phyloP scores from a whole-genome alignment of 1,140 invertebrate species.

The Zophobas morio region DNA sequence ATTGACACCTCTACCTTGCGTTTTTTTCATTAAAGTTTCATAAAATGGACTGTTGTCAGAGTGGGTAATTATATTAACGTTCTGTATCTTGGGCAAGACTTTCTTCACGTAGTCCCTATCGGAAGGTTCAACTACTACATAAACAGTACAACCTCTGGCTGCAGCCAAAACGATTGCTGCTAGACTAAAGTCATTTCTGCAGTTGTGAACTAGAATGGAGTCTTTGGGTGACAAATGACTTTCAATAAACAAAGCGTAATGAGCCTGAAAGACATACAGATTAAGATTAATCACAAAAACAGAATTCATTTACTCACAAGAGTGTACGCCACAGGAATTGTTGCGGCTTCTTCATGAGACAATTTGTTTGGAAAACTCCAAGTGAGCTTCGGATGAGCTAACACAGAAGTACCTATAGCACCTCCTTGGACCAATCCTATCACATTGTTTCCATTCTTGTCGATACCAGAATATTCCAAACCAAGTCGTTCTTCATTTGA shows the following conservation, averaged over 20 bases:
- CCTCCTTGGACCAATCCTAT: conserved; percentile 74
- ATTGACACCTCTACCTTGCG: conserved; percentile 91
- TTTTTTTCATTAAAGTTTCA: conserved; percentile 85
- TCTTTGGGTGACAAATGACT: conserved; percentile 6
- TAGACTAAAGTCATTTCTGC: neutral
- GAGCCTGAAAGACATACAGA: conserved; percentile 15
- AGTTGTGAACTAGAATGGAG: conserved; percentile 9
- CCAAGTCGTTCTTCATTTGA: conserved; percentile 67
- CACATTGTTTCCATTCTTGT: conserved; percentile 13
- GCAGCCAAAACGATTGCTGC: neutral
- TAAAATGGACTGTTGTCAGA: conserved; percentile 94
- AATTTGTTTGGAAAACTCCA: conserved; percentile 88
- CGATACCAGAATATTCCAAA: conserved; percentile 30
- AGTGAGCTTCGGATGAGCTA: conserved; percentile 70
- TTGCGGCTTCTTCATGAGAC: conserved; percentile 88
- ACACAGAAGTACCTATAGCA: conserved; percentile 73
- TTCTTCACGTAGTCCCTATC: conserved; percentile 91
- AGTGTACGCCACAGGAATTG: conserved; percentile 84
- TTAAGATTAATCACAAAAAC: neutral
- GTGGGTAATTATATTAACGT: conserved; percentile 86
- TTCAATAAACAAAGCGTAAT: conserved; percentile 11
- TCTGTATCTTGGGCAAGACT: conserved; percentile 87
- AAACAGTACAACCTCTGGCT: conserved; percentile 5
- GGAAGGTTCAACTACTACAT: conserved; percentile 81
- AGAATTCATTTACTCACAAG: conserved; percentile 26